Base-by-base conservation (phyloP, 2,113 vertebrate genomes). In the Dicerorhinus sumatrensis region DNA sequence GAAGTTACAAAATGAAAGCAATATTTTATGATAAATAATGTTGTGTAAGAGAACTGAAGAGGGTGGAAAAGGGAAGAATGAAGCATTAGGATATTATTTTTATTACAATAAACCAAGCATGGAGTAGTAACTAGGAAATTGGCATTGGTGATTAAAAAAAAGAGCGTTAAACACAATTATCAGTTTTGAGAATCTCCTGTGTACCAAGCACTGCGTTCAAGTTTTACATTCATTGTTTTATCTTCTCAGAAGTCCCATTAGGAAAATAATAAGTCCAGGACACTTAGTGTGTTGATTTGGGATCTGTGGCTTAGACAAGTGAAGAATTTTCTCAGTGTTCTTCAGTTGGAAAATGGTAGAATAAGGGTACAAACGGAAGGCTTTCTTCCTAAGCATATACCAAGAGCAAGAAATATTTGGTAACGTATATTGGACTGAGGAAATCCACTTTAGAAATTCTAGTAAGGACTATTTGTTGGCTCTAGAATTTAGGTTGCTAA, bases 1-100 rank as follows among this genome's bases (percentile, higher is more conserved):
- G 23, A 2, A 60, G 13, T 62, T 92, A 73, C 33, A 76, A 94
- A 87, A 94, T 83, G 33, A 94, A 90, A 90, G 62, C 6, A 73
- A 21, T 63, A 80, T 96, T 87, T 94, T 96, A 90, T 67, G 46
- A 58, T 46, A 92, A 89, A 89, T 56, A 77, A 8, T 65, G 18
- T 20, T 76, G 20, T 89, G 0, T 69, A 90, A 92, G 65, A 85
- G 13, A 90, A 81, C 25, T 54, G 25, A 65, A 87, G 25, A 67
- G 16, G 13, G 4, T 79, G 29, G 51, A 63, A 96, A 92, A 94
- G 63, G 17, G 4, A 87, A 75, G 60, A 90, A 83, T 77, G 48
- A 93, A 87, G 73, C n/a, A 84, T 70, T 84, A 48, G 14, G 29
- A 54, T 58, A 42, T 80, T 54, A 60, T 72, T 91, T 96, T 92